Evolutionary conservation across 2,888 invertebrate species (phyloP).

Genomic region (Elgonia sp.): DNA sequence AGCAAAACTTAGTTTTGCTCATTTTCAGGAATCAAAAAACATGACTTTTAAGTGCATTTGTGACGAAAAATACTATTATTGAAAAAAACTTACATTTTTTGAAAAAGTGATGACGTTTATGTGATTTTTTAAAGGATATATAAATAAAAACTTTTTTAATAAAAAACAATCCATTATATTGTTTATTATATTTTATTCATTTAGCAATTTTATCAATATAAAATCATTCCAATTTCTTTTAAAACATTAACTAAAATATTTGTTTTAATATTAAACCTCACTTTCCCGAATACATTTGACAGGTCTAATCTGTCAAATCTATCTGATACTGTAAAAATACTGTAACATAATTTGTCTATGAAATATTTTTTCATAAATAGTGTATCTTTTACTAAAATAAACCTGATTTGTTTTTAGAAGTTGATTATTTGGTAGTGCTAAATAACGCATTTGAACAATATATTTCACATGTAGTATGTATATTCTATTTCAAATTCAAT

Average conservation of each 20-base stretch:
- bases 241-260: slow-evolving; percentile 43
- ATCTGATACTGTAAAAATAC: neutral
- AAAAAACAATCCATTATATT: neutral
- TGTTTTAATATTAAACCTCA: slow-evolving; percentile 11
- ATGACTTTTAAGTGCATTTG: too few species aligned
- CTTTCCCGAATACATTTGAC: neutral
- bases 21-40: too few species aligned
- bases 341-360: neutral
- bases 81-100: too few species aligned
- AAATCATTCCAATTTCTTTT: slow-evolving; percentile 44
- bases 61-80: too few species aligned
- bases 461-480: neutral
- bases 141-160: too few species aligned
- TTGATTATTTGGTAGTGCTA: neutral
- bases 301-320: slow-evolving; percentile 15
- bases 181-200: slow-evolving; percentile 34
- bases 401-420: slow-evolving; percentile 17
- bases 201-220: slow-evolving; percentile 48
- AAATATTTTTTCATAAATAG: slow-evolving; percentile 1
- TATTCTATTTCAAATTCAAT: neutral
- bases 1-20: too few species aligned
- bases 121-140: too few species aligned
- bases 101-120: too few species aligned
- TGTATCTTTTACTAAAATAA: neutral
- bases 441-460: neutral